Base-by-base conservation (phyloP, 2,113 vertebrate species). In the Polyodon spathula region DNA sequence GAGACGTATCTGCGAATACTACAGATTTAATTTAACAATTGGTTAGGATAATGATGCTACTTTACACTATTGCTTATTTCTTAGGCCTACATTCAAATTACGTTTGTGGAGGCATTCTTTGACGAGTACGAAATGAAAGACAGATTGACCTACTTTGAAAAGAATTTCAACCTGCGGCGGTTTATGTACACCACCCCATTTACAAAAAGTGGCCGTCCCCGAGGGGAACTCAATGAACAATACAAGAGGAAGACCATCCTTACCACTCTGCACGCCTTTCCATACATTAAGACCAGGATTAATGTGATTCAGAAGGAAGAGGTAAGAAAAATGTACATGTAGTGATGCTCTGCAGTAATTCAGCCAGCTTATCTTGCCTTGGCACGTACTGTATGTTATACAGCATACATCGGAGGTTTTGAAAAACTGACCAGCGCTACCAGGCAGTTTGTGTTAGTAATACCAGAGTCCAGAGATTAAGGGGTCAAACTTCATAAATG, bases 111-210 rank as follows among this genome's bases (percentile, higher is more conserved):
- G 77, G 93, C 96, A 0, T 97, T 81, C 81, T 98, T 98, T 65
- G 95, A 98, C 44, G 93, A 95, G 63, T 98, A 98, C n/a, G 96
- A 98, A 80, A 95, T 94, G 95, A 98, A 98, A 76, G 92, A 97
- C 77, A 86, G 96, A 50, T 73, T 97, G 68, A 98, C 95, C 8
- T 90, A 93, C 79, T 98, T 97, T 66, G 96, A 98, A 76, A 97
- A 97, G 84, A 97, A 93, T 73, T 97, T 94, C 81, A 93, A 93
- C 73, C 84, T 98, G 61, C 86, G 87, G 8, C 86, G 95, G 56
- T 98, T 98, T 85, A 95, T 95, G 95, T 98, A 94, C 76, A 95
- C 96, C 58, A 98, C 96, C 0, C 96, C 96, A 3, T 98, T 96
- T 79, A 98, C 96, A 38, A 91, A 88, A 77, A 93, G 93, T 55